Evolutionary conservation across 2,797 vertebrate genomes (phyloP), one percentile per base, ranked within the genome.

Genomic region (Podarcis siculus): DNA sequence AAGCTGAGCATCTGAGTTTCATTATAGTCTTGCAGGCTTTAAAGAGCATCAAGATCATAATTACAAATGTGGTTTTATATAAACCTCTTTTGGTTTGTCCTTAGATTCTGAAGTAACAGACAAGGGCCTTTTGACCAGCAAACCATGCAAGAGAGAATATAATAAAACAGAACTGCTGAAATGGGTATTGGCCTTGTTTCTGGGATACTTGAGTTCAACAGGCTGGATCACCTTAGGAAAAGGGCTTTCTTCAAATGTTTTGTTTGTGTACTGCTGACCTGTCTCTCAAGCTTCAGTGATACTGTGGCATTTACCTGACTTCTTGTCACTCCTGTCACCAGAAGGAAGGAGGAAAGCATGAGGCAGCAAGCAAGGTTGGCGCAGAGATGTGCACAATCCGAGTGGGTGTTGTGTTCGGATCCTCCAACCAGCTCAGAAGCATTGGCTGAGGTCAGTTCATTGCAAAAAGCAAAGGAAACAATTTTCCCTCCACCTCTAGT

Each of bases 41-140:
- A 90, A 83, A 61, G 0, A 0, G 49, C 49, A 64, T 19, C 88
- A 77, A 32, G 49, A 25, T 55, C 49, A 90, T 83, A 25, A 69
- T 86, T 32, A 79, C 37, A 90, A 89, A 75, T 12, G 15, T 27
- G n/a, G 25, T 78, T 87, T 79, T 66, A 30, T 66, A 85, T 61
- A 86, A 87, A 76, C 77, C 58, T 72, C 49, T 17, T 42, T 7
- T 21, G 55, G 1, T 42, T 69, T 30, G 2, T 8, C 72, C 85
- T 79, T 17, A 73, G 77, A 76, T 58, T 85, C 71, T 67, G 66
- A 90, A 66, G 61, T 84, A 69, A 85, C 69, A 37, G 32, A 83
- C 25, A 72, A 66, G 0, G 61, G 77, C 6, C 35, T 87, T 66
- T 85, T 67, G 61, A 49, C 37, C 76, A 69, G 23, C 21, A 45